phyloP scores from a whole-genome alignment of 2,797 vertebrate species.

The Tangara arthus region DNA sequence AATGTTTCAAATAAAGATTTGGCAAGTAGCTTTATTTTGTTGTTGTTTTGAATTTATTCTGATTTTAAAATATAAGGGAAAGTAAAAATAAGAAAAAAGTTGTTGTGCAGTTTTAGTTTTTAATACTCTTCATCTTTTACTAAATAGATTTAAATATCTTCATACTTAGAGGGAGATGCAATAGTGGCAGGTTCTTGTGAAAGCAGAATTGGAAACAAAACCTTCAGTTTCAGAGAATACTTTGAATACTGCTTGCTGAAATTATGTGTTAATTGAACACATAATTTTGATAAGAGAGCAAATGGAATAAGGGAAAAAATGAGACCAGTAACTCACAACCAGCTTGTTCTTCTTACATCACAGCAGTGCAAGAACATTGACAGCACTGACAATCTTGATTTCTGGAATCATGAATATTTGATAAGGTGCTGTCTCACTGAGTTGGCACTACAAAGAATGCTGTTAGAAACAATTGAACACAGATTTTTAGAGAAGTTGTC shows the following conservation, averaged over 20 bases:
- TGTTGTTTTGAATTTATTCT: neutral
- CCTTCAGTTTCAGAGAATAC: neutral
- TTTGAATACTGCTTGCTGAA: neutral
- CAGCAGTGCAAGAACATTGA: neutral
- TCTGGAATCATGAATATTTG: neutral
- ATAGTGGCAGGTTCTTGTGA: neutral
- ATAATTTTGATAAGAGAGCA: neutral
- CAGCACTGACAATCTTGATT: neutral
- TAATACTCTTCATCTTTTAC: neutral
- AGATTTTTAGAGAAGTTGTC: neutral
- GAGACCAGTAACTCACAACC: neutral
- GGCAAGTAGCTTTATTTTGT: fast-evolving
- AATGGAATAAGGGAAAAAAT: neutral
- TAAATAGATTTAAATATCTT: neutral
- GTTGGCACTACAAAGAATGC: neutral
- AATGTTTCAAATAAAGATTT: neutral
- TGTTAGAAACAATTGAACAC: neutral
- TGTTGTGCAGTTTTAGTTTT: neutral
- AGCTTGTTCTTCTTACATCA: neutral
- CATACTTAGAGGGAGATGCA: neutral
- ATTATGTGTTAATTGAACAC: neutral
- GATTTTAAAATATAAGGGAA: neutral
- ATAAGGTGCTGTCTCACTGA: neutral
- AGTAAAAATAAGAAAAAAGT: neutral
- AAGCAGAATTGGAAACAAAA: neutral